Evolutionary conservation across 2,888 invertebrate genomes (phyloP).

Genomic region (Boloria selene): DNA sequence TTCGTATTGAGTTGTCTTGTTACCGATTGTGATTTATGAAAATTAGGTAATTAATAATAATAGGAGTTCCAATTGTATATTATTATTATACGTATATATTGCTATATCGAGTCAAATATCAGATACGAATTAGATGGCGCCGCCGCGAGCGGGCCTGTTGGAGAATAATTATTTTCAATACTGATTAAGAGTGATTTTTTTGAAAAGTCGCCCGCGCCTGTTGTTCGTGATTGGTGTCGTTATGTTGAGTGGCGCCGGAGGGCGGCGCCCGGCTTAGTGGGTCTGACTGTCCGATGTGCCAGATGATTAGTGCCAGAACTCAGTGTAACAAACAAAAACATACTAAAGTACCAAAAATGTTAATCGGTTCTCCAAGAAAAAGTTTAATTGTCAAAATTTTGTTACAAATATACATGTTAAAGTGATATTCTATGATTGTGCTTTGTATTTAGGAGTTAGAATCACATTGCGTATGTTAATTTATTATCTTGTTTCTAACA

Average conservation of each 20-base stretch:
- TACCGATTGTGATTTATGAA: constrained; percentile 79
- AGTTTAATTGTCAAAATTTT: constrained; percentile 24
- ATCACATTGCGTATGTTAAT: constrained; percentile 29
- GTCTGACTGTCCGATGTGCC: constrained; percentile 39
- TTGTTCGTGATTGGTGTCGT: constrained; percentile 31
- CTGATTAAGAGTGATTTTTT: constrained; percentile 38
- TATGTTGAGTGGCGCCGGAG: constrained; percentile 29
- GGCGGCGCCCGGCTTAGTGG: constrained; percentile 41
- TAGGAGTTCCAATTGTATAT: constrained; percentile 83
- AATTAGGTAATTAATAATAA: constrained; percentile 80
- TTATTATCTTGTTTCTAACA: constrained; percentile 30
- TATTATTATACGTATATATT: constrained; percentile 78
- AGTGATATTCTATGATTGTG: constrained; percentile 28
- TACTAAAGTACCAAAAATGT: constrained; percentile 24
- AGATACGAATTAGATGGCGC: constrained; percentile 37
- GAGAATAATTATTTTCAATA: constrained; percentile 43
- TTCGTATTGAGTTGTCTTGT: constrained; percentile 68
- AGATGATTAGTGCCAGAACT: constrained; percentile 37
- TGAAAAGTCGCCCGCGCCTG: constrained; percentile 24
- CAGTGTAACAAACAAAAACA: constrained; percentile 13
- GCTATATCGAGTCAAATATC: constrained; percentile 64
- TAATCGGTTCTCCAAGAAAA: constrained; percentile 19
- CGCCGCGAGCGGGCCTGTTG: constrained; percentile 2
- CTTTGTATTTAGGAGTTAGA: constrained; percentile 25
- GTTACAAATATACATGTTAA: constrained; percentile 26